Base-by-base conservation (phyloP, 2,113 vertebrate genomes). In the Osmerus mordax region DNA sequence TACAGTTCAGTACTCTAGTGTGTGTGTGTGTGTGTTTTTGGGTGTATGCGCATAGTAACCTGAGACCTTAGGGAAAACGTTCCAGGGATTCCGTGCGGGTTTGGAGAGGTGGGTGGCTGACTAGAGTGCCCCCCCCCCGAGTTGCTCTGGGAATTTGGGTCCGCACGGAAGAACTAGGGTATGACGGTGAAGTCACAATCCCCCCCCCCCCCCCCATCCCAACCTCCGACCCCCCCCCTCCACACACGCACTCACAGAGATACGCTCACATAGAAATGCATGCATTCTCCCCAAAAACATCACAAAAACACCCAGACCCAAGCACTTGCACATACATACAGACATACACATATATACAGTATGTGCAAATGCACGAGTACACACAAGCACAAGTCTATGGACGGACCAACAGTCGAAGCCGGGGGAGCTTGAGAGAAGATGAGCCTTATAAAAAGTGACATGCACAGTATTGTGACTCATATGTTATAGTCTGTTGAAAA, bases 181-280 rank as follows among this genome's bases (percentile, higher is more conserved):
- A 28, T 62, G 25, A 8, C 60, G 16, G 60, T 60, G 14, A 23
- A 60, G 60, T 62, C 60, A 29, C 60, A 19, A 28, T n/a, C 25
- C 60, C 41, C 32, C 32, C 41, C 9, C 41, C 41, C 2, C 55
- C 55, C 23, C 23, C 23, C 23, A 23, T 32, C 29, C 29, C 29
- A 67, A 75, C 53, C 62, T 74, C 71, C 64, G 67, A 23, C 23
- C 23, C 23, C 23, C 41, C 9, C 41, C 41, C 41, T 12, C 55
- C 55, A 16, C 55, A 56, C 55, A 56, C 41, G 2, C 41, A 11
- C 41, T 47, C 41, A 47, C 41, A 47, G 41, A 47, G 41, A 11
- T 7, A 12, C 41, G 9, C 9, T 47, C 41, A 47, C 9, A 7
- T 47, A 47, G 41, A 47, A 47, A 47, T 47, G 5, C 41, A 47